Base-by-base conservation (phyloP, 2,888 invertebrate species). In the Allolobophora icterica region DNA sequence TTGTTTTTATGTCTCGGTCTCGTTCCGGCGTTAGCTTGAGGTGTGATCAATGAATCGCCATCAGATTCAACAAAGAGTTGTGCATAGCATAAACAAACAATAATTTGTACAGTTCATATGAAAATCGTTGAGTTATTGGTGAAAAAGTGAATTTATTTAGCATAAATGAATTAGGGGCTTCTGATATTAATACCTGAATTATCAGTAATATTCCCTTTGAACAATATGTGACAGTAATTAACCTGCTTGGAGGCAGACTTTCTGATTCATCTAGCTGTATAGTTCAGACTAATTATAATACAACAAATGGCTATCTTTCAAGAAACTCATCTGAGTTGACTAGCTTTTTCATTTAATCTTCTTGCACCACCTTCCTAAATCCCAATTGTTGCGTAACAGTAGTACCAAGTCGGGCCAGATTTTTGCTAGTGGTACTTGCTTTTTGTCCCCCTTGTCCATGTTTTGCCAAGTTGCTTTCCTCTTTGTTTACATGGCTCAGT, bases 1-100 rank as follows among this genome's bases (percentile, higher is more conserved):
- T 71, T 71, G 71, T 71, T 71, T 71, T 71, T 71, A 52, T n/a
- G 71, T 71, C n/a, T 71, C 8, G n/a, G 71, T 71, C 71, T 71
- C n/a, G n/a, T 30, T 71, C 52, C 21, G 8, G 71, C 11, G 1
- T 71, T 52, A 24, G 21, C 52, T 52, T 24, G 52, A 52, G 58
- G 13, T 19, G 8, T 58, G 71, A n/a, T 71, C 71, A 71, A 6
- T 71, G 30, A n/a, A 71, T n/a, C 1, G n/a, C 71, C 71, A 71
- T n/a, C 71, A 8, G 71, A 71, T 71, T 71, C 24, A 52, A 71
- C 3, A 8, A 8, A 6, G 71, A 71, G 71, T 71, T 71, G 71
- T 30, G 52, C 52, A 52, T 21, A 24, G 52, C 24, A 52, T 52
- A 52, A 52, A 52, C 8, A 24, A n/a, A 71, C 30, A 71, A 13